Percentiles rank a stretch among this genome's conserved stretches.
These are phyloP conservation scores for Sinosuthora webbiana DNA, from an alignment of 2,113 vertebrate genomes.

Conservation along the genomic window DNA sequence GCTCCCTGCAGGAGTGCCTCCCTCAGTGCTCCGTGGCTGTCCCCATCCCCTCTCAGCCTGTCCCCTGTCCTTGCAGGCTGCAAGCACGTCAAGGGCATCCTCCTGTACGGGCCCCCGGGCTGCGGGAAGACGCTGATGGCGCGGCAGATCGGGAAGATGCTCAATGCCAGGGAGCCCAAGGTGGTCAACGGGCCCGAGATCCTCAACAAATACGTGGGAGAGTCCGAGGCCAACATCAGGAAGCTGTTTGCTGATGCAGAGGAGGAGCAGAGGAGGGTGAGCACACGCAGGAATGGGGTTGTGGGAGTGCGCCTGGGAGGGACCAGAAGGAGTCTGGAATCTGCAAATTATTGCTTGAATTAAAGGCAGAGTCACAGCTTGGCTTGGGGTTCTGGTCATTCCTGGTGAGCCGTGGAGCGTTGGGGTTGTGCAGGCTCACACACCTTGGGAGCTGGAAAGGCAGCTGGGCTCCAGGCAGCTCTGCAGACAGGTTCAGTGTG, in stretches of 20 bases:
- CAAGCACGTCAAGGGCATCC: slow-evolving; percentile 97
- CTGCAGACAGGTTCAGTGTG: not conserved
- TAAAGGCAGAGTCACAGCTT: not conserved
- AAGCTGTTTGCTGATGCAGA: slow-evolving; percentile 98
- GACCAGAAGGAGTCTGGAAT: not conserved
- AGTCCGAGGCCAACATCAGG: slow-evolving; percentile 95
- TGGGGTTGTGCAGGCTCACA: not conserved
- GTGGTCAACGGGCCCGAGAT: slow-evolving; percentile 97
- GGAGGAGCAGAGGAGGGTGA: slow-evolving; percentile 94
- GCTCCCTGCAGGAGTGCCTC: not conserved
- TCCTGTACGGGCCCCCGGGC: slow-evolving; percentile 92
- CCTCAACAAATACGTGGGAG: slow-evolving; percentile 96
- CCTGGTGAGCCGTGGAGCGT: not conserved
- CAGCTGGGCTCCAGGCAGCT: not conserved
- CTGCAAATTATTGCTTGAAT: not conserved
- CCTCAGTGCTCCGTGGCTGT: not conserved
- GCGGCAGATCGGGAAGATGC: slow-evolving; percentile 96
- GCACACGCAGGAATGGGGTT: not conserved
- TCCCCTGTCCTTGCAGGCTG: slow-evolving; percentile 78
- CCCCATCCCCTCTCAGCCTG: not conserved
- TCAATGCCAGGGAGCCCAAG: slow-evolving; percentile 95
- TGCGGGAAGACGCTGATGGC: slow-evolving; percentile 98
- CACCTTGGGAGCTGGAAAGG: not conserved
- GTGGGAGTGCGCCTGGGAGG: not conserved
- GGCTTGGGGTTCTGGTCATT: not conserved